Percentiles rank a stretch among this genome's conserved stretches.
Evolutionary conservation across 2,888 invertebrate genomes (phyloP).

Genomic region (Metacarcinus magister): DNA sequence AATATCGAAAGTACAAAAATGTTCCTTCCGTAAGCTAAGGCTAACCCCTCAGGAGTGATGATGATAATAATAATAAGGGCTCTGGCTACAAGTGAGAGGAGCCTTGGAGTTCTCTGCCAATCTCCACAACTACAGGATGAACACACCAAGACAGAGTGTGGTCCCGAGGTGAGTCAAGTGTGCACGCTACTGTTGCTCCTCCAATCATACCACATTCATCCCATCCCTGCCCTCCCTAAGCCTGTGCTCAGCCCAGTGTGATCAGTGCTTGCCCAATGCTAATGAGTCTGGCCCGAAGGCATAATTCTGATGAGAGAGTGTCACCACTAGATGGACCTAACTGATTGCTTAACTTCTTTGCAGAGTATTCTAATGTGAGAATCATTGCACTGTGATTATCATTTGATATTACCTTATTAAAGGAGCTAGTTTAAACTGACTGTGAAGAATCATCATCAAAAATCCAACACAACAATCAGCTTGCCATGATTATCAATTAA

Average conservation of each 20-base stretch:
- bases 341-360: neutral
- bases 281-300: neutral
- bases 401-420: neutral
- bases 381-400: neutral
- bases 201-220: neutral
- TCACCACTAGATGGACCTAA: neutral
- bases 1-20: conserved; percentile 49
- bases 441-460: neutral
- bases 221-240: neutral
- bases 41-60: conserved; percentile 37
- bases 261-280: neutral
- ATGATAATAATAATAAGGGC: neutral
- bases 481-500: neutral
- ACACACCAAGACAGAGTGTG: conserved; percentile 8
- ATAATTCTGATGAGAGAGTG: neutral
- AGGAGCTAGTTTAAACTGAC: no score
- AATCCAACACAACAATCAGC: neutral
- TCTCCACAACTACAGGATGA: neutral
- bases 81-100: conserved; percentile 20
- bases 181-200: neutral
- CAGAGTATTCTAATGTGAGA: neutral
- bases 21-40: conserved; percentile 32
- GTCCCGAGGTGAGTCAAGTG: conserved; percentile 20
- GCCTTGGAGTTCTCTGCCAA: neutral
- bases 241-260: neutral